Conservation (phyloP, 2,888 invertebrate genomes). For the Stegophylla sp. region DNA sequence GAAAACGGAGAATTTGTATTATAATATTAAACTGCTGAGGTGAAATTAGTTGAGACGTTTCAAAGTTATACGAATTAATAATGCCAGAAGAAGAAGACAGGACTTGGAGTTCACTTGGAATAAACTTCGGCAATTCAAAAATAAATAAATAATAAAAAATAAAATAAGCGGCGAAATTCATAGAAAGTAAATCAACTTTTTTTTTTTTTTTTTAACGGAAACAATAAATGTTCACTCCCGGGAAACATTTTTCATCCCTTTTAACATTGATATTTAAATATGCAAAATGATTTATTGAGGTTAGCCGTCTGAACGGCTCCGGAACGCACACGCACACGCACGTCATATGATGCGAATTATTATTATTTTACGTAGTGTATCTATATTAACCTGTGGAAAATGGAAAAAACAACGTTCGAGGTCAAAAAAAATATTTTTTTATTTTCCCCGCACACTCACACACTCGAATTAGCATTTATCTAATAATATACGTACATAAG, state of each 20-base stretch:
- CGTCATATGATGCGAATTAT: neutral
- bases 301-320: constrained; percentile 6
- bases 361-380: neutral
- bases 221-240: constrained; percentile 14
- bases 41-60: constrained; percentile 13
- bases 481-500: too few species aligned
- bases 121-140: constrained; percentile 5
- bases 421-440: neutral
- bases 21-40: neutral
- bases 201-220: too few species aligned
- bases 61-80: neutral
- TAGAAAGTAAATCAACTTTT: constrained; percentile 16
- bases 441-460: neutral
- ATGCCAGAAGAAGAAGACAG: neutral
- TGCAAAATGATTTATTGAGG: neutral
- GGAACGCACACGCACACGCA: neutral
- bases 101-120: neutral
- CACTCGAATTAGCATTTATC: constrained; percentile 17
- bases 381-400: neutral
- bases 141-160: neutral
- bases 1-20: too few species aligned
- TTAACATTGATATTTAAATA: neutral
- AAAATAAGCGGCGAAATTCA: neutral
- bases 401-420: neutral
- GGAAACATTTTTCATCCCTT: neutral